Conservation (phyloP, 2,888 invertebrate species). For the Macaria liturata region DNA sequence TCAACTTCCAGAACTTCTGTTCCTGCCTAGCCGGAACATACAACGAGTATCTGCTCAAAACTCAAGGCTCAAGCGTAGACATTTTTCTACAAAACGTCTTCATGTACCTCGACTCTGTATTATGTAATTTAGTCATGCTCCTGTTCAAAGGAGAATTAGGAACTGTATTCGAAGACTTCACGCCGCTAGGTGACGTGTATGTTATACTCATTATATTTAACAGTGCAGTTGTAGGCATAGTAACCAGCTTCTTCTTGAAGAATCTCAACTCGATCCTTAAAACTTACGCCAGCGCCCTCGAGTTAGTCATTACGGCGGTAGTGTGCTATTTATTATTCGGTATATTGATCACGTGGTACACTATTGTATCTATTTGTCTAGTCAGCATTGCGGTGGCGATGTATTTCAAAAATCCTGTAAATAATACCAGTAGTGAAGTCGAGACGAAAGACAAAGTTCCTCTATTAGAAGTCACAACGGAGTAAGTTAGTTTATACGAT, state of each 20-base stretch:
- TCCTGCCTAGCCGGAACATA: slow-evolving; percentile 98
- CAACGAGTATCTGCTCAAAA: slow-evolving; percentile 96
- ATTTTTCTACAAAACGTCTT: slow-evolving; percentile 97
- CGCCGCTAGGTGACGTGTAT: slow-evolving; percentile 85
- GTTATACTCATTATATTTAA: slow-evolving; percentile 93
- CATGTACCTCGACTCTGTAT: slow-evolving; percentile 96
- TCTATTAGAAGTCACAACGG: slow-evolving; percentile 54
- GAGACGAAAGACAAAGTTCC: slow-evolving; percentile 54
- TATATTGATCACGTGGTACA: slow-evolving; percentile 92
- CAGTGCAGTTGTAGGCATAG: slow-evolving; percentile 95
- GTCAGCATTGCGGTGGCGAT: slow-evolving; percentile 93
- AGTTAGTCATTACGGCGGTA: slow-evolving; percentile 94
- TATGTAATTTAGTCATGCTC: slow-evolving; percentile 93
- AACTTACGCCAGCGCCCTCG: slow-evolving; percentile 97
- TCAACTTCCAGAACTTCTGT: slow-evolving; percentile 91
- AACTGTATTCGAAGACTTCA: slow-evolving; percentile 83
- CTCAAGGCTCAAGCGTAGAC: slow-evolving; percentile 91
- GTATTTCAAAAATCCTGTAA: slow-evolving; percentile 95
- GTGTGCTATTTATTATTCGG: slow-evolving; percentile 93
- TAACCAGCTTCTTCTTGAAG: slow-evolving; percentile 96
- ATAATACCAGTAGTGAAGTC: slow-evolving; percentile 59
- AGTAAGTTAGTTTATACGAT: slow-evolving; percentile 9
- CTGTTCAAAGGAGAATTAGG: slow-evolving; percentile 85
- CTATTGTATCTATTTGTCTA: slow-evolving; percentile 90
- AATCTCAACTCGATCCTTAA: slow-evolving; percentile 97